phyloP scores from a whole-genome alignment of 2,113 vertebrate genomes.

The Gallinago undulata region DNA sequence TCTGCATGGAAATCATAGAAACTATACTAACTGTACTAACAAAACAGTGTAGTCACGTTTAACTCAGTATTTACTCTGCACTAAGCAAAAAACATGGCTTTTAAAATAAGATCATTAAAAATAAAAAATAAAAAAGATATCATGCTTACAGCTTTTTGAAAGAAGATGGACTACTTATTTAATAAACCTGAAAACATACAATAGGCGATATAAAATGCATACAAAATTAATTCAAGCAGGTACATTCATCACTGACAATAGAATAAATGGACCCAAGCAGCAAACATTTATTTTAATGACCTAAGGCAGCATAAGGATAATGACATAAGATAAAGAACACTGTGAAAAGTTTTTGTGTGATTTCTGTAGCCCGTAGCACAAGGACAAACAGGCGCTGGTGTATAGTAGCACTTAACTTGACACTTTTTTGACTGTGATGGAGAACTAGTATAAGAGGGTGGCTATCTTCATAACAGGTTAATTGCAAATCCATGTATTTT shows the following conservation, averaged over 20 bases:
- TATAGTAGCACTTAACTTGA: conserved; percentile 31
- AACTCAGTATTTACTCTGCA: not conserved
- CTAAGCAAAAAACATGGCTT: conserved; percentile 23
- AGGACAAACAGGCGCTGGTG: not conserved
- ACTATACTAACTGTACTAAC: not conserved
- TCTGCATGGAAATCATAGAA: not conserved
- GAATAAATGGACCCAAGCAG: conserved; percentile 69
- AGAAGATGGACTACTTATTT: conserved; percentile 61
- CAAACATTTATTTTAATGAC: conserved; percentile 78
- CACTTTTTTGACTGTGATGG: conserved; percentile 62
- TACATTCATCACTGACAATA: conserved; percentile 76
- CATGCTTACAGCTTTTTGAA: not conserved
- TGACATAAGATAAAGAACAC: conserved; percentile 62
- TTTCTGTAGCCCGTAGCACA: conserved; percentile 10
- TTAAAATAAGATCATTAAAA: conserved; percentile 24
- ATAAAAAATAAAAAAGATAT: not conserved
- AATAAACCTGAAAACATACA: conserved; percentile 70
- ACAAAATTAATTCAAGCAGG: conserved; percentile 73
- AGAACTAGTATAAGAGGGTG: conserved; percentile 10
- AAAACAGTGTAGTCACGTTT: not conserved
- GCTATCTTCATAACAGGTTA: conserved; percentile 62
- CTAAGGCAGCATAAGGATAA: conserved; percentile 63
- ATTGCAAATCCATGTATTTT: conserved; percentile 72
- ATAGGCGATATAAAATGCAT: conserved; percentile 68
- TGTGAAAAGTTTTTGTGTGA: conserved; percentile 10